Evolutionary conservation across 2,113 vertebrate genomes (phyloP).

Genomic region (Alligator mississippiensis): DNA sequence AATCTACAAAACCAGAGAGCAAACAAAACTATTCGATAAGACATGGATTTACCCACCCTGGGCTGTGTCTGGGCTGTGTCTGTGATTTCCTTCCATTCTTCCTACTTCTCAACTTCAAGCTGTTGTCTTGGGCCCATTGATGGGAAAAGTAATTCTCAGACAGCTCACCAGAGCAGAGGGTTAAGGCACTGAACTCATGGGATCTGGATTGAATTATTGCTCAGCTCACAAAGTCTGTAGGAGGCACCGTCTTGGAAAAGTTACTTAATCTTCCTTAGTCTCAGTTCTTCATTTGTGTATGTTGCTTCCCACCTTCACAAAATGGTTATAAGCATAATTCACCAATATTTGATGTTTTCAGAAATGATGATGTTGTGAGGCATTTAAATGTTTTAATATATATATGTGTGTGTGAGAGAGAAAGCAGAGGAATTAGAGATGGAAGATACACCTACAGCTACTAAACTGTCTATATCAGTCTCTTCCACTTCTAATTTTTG

Average conservation of each 20-base stretch:
- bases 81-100: constrained; percentile 64
- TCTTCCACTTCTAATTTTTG: neutral
- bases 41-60: neutral
- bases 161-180: neutral
- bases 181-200: neutral
- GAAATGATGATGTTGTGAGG: neutral
- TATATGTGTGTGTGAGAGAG: neutral
- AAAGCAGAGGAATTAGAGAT: neutral
- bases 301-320: neutral
- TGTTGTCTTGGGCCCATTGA: neutral
- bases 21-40: constrained; percentile 35
- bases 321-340: constrained; percentile 21
- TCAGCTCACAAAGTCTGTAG: no score
- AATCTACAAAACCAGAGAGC: neutral
- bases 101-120: neutral
- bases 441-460: neutral
- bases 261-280: neutral
- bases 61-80: constrained; percentile 26
- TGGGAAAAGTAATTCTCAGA: neutral
- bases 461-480: neutral
- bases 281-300: constrained; percentile 7
- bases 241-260: neutral
- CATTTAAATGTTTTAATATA: neutral
- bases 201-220: no score
- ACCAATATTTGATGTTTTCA: neutral